Evolutionary conservation across 2,888 invertebrate species (phyloP).

Genomic region (Hipparchia sbordonii): DNA sequence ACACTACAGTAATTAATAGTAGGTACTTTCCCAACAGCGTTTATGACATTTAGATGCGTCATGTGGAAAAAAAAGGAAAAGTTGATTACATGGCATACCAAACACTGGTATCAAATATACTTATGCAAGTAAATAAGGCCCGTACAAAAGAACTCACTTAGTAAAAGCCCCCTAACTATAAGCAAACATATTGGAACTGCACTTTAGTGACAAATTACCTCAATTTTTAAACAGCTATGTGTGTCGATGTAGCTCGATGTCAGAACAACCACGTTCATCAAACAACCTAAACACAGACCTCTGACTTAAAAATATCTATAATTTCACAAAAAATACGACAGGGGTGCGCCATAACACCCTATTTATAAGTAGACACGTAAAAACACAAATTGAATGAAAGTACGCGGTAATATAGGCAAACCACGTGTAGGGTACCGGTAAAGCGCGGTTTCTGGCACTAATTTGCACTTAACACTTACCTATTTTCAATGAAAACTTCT

Average conservation of each 20-base stretch:
- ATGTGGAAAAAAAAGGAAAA: constrained; percentile 65
- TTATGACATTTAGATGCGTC: constrained; percentile 66
- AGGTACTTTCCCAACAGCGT: constrained; percentile 52
- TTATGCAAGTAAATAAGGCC: constrained; percentile 9
- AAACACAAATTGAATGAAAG: constrained; percentile 61
- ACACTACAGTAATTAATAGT: constrained; percentile 39
- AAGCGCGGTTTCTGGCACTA: constrained; percentile 67
- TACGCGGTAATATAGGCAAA: constrained; percentile 65
- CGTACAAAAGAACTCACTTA: neutral
- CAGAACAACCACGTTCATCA: constrained; percentile 78
- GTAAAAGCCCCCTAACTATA: neutral
- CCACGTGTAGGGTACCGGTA: constrained; percentile 81
- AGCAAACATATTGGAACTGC: constrained; percentile 9
- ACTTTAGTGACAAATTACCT: constrained; percentile 27
- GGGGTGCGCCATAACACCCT: constrained; percentile 47
- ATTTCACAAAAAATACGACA: constrained; percentile 50
- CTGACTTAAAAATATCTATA: constrained; percentile 52
- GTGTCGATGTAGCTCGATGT: constrained; percentile 68
- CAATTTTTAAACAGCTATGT: constrained; percentile 45
- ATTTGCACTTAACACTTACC: constrained; percentile 76
- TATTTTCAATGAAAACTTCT: constrained; percentile 74
- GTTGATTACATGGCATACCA: constrained; percentile 44
- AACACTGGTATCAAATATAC: constrained; percentile 11
- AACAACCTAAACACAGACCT: constrained; percentile 64
- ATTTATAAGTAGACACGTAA: constrained; percentile 51